phyloP scores from a whole-genome alignment of 2,797 vertebrate species.

The Thripadectes ignobilis region DNA sequence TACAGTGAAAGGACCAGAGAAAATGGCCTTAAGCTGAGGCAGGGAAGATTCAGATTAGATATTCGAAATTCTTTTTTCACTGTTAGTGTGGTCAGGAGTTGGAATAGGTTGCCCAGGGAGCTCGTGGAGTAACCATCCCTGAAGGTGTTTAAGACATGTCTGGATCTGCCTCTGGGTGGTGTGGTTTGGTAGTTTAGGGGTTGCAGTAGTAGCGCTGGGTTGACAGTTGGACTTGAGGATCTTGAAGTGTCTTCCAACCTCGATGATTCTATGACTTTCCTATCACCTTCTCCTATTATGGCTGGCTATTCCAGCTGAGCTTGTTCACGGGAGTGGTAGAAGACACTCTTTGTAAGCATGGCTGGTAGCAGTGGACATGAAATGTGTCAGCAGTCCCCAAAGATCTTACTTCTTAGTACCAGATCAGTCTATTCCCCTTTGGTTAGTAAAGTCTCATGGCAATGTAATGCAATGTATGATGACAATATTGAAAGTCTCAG shows the following conservation, averaged over 20 bases:
- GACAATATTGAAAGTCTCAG: not conserved
- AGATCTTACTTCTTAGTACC: not conserved
- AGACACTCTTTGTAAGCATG: not conserved
- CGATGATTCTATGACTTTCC: not conserved
- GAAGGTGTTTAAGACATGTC: not conserved
- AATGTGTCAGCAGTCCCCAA: not conserved
- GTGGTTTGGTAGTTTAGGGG: not conserved
- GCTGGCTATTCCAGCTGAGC: not conserved
- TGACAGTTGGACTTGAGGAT: not conserved
- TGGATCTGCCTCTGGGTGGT: not conserved
- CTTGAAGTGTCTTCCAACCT: not conserved
- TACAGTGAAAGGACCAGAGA: not conserved
- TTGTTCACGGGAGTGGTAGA: not conserved
- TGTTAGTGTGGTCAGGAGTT: not conserved
- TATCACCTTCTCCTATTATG: accelerated
- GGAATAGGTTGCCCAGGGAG: not conserved
- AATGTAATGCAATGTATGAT: not conserved
- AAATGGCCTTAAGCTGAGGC: not conserved
- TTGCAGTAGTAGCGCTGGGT: not conserved
- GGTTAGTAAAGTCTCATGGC: not conserved
- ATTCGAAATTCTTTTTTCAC: not conserved
- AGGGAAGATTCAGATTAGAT: not conserved
- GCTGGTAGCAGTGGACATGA: not conserved
- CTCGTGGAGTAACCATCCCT: not conserved
- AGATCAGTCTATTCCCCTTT: not conserved